Percentiles rank a stretch among this genome's conserved stretches.
These are phyloP conservation scores for Alviniconcha marisindica DNA, from an alignment of 1,140 invertebrate species.

Conservation along the genomic window DNA sequence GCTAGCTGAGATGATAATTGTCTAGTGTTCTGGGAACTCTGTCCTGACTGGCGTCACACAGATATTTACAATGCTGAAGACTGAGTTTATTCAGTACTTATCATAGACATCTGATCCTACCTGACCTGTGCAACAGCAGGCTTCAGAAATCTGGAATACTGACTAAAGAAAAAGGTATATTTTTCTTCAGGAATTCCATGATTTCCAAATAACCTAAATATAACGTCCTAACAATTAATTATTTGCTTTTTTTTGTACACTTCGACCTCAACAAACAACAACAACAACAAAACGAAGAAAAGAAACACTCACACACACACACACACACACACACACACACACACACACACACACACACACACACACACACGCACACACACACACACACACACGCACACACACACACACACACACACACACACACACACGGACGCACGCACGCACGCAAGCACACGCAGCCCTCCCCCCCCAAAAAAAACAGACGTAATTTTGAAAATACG, in stretches of 20 bases:
- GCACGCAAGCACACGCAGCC: not conserved
- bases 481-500: not conserved
- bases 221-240: not conserved
- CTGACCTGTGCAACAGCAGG: too few species aligned
- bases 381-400: constrained; percentile 2
- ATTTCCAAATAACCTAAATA: not conserved
- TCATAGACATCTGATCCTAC: too few species aligned
- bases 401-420: constrained; percentile 17
- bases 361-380: constrained; percentile 4
- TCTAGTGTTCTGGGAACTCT: too few species aligned
- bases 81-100: too few species aligned
- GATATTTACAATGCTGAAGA: too few species aligned
- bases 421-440: not conserved
- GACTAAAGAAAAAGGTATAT: not conserved
- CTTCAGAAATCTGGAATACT: too few species aligned
- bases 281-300: not conserved
- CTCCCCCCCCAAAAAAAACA: not conserved
- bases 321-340: not conserved
- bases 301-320: not conserved
- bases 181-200: constrained; percentile 38
- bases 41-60: too few species aligned
- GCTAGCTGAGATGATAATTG: too few species aligned
- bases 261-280: not conserved
- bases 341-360: constrained; percentile 3
- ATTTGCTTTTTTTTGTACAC: not conserved